Evolutionary conservation across 2,888 invertebrate genomes (phyloP), one percentile per base, ranked within the genome.

Genomic region (Cheiracanthium punctorium): DNA sequence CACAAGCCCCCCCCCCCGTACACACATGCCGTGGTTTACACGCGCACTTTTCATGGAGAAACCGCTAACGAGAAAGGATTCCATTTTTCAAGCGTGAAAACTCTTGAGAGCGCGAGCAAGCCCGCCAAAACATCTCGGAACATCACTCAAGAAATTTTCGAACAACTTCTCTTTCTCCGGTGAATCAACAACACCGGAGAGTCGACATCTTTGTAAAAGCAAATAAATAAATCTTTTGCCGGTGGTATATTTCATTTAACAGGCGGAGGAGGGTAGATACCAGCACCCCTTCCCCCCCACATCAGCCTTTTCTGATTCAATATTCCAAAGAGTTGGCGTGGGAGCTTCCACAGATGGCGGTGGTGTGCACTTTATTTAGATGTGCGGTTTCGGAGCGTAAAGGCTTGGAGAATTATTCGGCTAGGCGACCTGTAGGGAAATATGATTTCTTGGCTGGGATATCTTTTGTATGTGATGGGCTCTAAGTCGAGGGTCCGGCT

Each of bases 291-390:
- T 48, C 48, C 17, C 17, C 10, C 48, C 17, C 48, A n/a, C n/a
- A n/a, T n/a, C n/a, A n/a, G n/a, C 12, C 37, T 73, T 79, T 70
- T 52, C 37, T 71, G 65, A 84, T 84, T 84, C 84, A 84, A 84
- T 84, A 79, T 84, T 79, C 84, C 48, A 32, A 32, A 52, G 67
- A 73, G 84, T 72, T 67, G 65, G 41, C 77, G 73, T 77, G 77
- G 69, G 84, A 79, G 73, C 5, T 0, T 0, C 17, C 12, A 2
- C 84, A 84, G 28, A n/a, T 84, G 84, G 17, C 20, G 20, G 33
- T 20, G 1, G 33, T 58, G 12, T 58, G 58, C 58, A 58, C 58
- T 58, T 58, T 58, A 58, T 58, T 24, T 58, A 24, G 58, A 58
- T 58, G n/a, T n/a, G 58, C 58, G 58, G 58, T 58, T 37, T 37